These are phyloP conservation scores for Axis porcinus DNA, from an alignment of 2,113 vertebrate genomes.

Conservation along the genomic window DNA sequence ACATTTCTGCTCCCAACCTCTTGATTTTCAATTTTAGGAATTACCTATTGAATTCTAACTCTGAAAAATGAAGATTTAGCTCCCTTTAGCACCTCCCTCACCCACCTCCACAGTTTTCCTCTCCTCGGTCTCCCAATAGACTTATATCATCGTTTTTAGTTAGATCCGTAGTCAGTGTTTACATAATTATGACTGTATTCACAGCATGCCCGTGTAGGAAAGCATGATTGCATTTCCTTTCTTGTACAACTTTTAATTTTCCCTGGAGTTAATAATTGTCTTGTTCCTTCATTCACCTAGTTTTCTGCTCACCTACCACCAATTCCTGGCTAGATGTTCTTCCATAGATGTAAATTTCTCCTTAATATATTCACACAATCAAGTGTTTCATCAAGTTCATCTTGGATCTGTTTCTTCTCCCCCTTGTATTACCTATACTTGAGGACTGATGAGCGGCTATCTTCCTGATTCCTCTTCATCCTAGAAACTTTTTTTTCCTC, in stretches of 20 bases:
- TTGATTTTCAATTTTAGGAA: background rate
- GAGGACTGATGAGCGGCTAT: background rate
- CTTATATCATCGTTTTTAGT: constrained; percentile 34
- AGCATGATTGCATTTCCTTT: constrained; percentile 3
- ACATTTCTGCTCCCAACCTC: background rate
- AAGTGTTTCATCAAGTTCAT: background rate
- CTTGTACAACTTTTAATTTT: constrained; percentile 53
- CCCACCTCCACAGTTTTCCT: constrained; percentile 28
- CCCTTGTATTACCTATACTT: background rate
- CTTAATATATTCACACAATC: background rate
- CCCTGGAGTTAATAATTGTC: constrained; percentile 45
- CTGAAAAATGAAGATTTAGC: background rate
- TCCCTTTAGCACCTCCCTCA: background rate
- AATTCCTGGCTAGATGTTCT: background rate
- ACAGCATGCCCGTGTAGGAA: constrained; percentile 49
- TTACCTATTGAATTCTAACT: constrained; percentile 18
- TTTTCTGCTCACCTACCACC: background rate
- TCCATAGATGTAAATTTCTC: background rate
- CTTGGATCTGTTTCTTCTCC: background rate
- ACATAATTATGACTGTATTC: constrained; percentile 32
- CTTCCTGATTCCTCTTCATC: background rate
- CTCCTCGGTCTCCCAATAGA: constrained; percentile 17
- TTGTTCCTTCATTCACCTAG: background rate
- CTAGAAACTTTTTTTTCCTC: background rate
- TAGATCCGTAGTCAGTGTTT: constrained; percentile 36